Conservation (phyloP, 2,888 invertebrate species). For the Folsomia manolachei region DNA sequence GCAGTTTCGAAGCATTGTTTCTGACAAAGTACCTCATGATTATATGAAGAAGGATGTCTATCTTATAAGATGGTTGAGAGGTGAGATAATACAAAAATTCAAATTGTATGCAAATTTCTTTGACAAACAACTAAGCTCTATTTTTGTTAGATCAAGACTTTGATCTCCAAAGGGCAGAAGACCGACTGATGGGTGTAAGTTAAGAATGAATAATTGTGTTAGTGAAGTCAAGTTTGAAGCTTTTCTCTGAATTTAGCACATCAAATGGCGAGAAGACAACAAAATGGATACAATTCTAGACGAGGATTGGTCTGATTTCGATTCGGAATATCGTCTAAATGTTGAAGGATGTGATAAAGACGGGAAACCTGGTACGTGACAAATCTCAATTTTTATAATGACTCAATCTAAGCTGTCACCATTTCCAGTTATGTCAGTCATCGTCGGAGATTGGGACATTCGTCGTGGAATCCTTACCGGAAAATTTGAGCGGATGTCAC, state of each 20-base stretch:
- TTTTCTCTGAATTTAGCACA: too few species aligned
- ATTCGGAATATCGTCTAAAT: not conserved
- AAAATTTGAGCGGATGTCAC: not conserved
- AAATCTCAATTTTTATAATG: not conserved
- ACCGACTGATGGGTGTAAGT: not conserved
- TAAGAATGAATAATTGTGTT: too few species aligned
- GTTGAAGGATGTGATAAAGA: not conserved
- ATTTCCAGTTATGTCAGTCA: not conserved
- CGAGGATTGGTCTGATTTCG: not conserved
- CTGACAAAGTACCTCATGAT: not conserved
- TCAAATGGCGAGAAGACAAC: not conserved
- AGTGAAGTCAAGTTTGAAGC: too few species aligned
- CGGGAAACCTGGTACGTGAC: not conserved
- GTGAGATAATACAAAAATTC: too few species aligned
- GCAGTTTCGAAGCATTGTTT: not conserved
- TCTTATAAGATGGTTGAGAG: not conserved
- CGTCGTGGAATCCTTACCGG: conserved; percentile 3
- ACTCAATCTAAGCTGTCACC: not conserved
- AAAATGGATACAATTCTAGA: not conserved
- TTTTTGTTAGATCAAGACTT: too few species aligned
- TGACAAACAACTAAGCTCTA: too few species aligned
- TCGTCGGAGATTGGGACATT: conserved; percentile 15
- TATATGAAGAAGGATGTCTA: not conserved
- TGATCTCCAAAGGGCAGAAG: not conserved
- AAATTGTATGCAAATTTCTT: too few species aligned